These are phyloP conservation scores for Drosophila limbata DNA, from an alignment of 2,888 invertebrate species.

Conservation along the genomic window DNA sequence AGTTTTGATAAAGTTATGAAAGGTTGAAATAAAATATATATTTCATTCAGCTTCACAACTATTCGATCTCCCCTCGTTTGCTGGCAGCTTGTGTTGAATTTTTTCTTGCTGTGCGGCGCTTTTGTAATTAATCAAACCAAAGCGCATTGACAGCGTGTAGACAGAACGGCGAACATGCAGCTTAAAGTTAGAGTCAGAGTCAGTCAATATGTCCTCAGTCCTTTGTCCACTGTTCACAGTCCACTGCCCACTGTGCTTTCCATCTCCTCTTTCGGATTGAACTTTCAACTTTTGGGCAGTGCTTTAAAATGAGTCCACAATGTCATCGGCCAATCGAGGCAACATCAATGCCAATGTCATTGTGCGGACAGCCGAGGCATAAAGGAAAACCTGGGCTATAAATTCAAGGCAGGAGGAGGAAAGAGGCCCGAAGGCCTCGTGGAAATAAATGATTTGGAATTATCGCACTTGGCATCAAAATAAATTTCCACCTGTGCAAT, in stretches of 20 bases:
- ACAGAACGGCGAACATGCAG: slow-evolving; percentile 61
- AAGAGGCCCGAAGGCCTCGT: slow-evolving; percentile 29
- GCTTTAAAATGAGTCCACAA: slow-evolving; percentile 43
- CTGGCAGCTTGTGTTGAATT: slow-evolving; percentile 26
- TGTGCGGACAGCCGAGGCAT: slow-evolving; percentile 23
- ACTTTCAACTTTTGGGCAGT: slow-evolving; percentile 67
- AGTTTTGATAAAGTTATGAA: no score
- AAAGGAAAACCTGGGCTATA: slow-evolving; percentile 45
- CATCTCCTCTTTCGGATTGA: slow-evolving; percentile 37
- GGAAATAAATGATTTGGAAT: slow-evolving; percentile 75
- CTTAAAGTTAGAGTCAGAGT: slow-evolving; percentile 38
- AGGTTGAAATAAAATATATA: no score
- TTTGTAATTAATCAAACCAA: slow-evolving; percentile 77
- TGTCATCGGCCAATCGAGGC: slow-evolving; percentile 45
- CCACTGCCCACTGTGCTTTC: slow-evolving; percentile 15
- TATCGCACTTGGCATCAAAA: slow-evolving; percentile 81
- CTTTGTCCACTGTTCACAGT: slow-evolving; percentile 16
- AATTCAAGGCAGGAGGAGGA: slow-evolving; percentile 38
- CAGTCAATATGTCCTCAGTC: slow-evolving; percentile 18
- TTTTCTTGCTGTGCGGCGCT: slow-evolving; percentile 52
- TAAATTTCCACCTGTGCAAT: slow-evolving; percentile 83
- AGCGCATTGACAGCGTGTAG: slow-evolving; percentile 77
- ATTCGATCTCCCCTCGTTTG: slow-evolving; percentile 32
- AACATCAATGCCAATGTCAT: slow-evolving; percentile 62
- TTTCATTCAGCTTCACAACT: background rate